Base-by-base conservation (phyloP, 2,888 invertebrate species). In the Polydrusus pterygomalis region DNA sequence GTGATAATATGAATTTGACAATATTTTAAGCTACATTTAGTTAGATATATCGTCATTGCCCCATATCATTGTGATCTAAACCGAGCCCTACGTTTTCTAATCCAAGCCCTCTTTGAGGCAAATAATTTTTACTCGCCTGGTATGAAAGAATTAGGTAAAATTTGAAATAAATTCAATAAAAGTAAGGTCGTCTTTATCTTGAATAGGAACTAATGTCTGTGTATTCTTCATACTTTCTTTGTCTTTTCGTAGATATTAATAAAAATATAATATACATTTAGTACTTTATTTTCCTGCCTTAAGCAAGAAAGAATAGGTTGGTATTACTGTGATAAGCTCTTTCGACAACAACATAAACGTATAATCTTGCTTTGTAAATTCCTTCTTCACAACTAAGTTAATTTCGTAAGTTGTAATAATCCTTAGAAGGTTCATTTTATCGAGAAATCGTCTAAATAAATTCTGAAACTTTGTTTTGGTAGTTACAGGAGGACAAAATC, bases 311-410 rank as follows among this genome's bases (percentile, higher is more conserved):
- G 51, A 64, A 64, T 64, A 30, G 47, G 34, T 18, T 34, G 34
- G 64, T 34, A 47, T 64, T 49, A 25, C 47, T 49, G 15, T 15
- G 64, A 49, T 64, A 64, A 49, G 49, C 47, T 11, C n/a, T 64
- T 64, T 49, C 1, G 64, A 47, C 64, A 64, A 64, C 43, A 64
- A 34, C 30, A 47, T 49, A 47, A 63, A 63, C 63, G 43, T 63
- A 20, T 62, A 62, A 49, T 49, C 47, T 64, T 17, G 45, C 63
- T 63, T 47, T 63, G 60, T 38, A 43, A 45, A 25, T 47, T 25
- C 47, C 45, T 63, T 63, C 47, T 63, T 63, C 63, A 47, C 62
- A 63, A 63, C 63, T 63, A 45, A 63, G n/a, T 63, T 63, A 43
- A 63, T 63, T 45, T 45, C 15, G 45, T 63, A 47, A 63, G 63